phyloP scores from a whole-genome alignment of 2,113 vertebrate species.

The Gallinago undulata region DNA sequence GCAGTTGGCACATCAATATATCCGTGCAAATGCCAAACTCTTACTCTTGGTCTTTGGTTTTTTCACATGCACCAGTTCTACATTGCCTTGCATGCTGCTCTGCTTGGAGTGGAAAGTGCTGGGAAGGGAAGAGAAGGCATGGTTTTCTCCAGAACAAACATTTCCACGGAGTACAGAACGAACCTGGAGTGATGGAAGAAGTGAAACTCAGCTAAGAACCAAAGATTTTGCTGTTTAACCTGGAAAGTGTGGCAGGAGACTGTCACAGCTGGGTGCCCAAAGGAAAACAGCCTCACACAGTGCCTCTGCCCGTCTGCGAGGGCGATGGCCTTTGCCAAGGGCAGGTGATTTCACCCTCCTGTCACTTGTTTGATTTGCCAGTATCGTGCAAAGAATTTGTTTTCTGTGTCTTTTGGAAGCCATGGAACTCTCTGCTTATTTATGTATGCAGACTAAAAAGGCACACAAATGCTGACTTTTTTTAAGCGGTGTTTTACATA shows the following conservation, averaged over 20 bases:
- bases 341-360: not conserved
- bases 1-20: not conserved
- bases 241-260: not conserved
- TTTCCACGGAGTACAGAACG: not conserved
- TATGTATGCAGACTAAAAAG: not conserved
- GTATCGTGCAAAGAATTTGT: not conserved
- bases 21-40: not conserved
- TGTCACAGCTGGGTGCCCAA: not conserved
- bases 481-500: not conserved
- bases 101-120: not conserved
- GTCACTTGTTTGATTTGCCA: not conserved
- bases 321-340: not conserved
- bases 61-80: not conserved
- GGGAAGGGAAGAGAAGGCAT: not conserved
- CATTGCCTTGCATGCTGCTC: not conserved
- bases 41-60: no score
- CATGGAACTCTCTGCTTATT: not conserved
- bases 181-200: not conserved
- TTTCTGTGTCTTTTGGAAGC: not conserved
- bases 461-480: not conserved
- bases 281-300: not conserved
- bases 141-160: not conserved
- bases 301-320: not conserved
- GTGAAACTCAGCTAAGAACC: not conserved
- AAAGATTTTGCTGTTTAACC: not conserved